These are phyloP conservation scores for Villa cingulata DNA, from an alignment of 2,888 invertebrate species.

Conservation along the genomic window DNA sequence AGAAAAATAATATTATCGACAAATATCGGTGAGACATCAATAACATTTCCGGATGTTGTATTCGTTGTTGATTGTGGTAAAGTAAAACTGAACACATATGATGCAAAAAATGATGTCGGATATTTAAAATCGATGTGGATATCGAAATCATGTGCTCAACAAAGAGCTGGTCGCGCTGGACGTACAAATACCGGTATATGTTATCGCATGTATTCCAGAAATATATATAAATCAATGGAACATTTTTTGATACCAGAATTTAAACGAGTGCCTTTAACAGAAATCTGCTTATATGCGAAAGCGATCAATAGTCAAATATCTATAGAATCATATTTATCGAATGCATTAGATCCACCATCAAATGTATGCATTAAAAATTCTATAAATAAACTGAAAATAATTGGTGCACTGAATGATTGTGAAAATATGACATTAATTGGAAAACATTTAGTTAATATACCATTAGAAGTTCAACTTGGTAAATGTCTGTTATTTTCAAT, in stretches of 20 bases:
- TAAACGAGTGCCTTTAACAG: slow-evolving; percentile 69
- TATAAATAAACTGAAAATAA: slow-evolving; percentile 50
- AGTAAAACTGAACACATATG: slow-evolving; percentile 82
- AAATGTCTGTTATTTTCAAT: slow-evolving; percentile 85
- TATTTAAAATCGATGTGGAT: slow-evolving; percentile 71
- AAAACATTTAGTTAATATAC: slow-evolving; percentile 76
- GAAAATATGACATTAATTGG: slow-evolving; percentile 83
- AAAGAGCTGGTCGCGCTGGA: slow-evolving; percentile 80
- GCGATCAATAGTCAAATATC: slow-evolving; percentile 59
- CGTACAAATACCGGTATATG: slow-evolving; percentile 69
- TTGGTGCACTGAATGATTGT: slow-evolving; percentile 72
- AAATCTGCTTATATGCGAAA: slow-evolving; percentile 79
- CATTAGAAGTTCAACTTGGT: slow-evolving; percentile 81
- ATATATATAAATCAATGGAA: slow-evolving; percentile 52
- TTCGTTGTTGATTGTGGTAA: slow-evolving; percentile 88
- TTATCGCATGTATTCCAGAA: slow-evolving; percentile 66
- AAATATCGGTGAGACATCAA: slow-evolving; percentile 91
- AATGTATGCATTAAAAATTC: slow-evolving; percentile 63
- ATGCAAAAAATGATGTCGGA: slow-evolving; percentile 62
- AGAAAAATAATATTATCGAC: slow-evolving; percentile 91
- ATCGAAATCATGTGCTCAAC: slow-evolving; percentile 73
- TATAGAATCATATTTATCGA: slow-evolving; percentile 69
- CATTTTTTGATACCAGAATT: slow-evolving; percentile 76
- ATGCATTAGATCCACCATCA: slow-evolving; percentile 78
- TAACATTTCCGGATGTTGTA: slow-evolving; percentile 89